A percentile compares a stretch with the other conserved stretches of the same genome.
phyloP scores from a whole-genome alignment of 2,113 vertebrate species.

The Xiphophorus hellerii region DNA sequence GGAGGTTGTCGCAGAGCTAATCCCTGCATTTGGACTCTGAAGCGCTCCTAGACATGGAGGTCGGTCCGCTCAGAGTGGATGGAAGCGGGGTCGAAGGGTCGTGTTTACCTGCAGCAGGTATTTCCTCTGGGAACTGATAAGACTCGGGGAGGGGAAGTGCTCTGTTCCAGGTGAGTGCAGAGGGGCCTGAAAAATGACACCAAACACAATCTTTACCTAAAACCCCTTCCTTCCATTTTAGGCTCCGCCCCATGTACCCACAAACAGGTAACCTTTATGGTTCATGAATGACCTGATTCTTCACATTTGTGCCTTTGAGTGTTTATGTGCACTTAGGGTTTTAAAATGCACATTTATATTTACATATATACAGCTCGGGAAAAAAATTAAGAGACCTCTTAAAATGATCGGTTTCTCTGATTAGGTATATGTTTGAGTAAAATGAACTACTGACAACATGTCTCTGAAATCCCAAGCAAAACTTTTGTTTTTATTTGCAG shows the following conservation, averaged over 20 bases:
- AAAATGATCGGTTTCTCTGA: too few relatives aligned
- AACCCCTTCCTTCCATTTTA: conserved; percentile 16
- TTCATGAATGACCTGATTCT: conserved; percentile 46
- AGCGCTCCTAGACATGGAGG: conserved; percentile 33
- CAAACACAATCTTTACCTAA: conserved; percentile 51
- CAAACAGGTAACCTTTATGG: conserved; percentile 50
- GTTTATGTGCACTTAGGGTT: neutral
- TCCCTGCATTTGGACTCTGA: conserved; percentile 51
- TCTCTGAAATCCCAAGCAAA: too few relatives aligned
- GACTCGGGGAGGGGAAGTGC: conserved; percentile 80
- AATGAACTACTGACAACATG: too few relatives aligned
- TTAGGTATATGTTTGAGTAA: too few relatives aligned
- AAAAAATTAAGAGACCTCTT: too few relatives aligned
- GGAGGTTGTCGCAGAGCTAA: conserved; percentile 33
- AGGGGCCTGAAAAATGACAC: conserved; percentile 78
- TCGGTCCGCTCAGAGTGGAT: conserved; percentile 59
- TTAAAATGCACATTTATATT: neutral
- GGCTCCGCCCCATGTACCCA: conserved; percentile 52
- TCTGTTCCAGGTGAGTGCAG: conserved; percentile 85
- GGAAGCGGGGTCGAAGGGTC: conserved; percentile 78
- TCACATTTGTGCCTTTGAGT: neutral
- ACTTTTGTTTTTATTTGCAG: too few relatives aligned
- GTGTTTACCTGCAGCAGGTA: conserved; percentile 85
- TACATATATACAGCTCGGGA: neutral
- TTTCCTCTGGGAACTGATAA: conserved; percentile 85